A percentile compares a stretch with the other conserved stretches of the same genome.
phyloP scores from a whole-genome alignment of 2,888 invertebrate genomes.

The Hylaea fasciaria region DNA sequence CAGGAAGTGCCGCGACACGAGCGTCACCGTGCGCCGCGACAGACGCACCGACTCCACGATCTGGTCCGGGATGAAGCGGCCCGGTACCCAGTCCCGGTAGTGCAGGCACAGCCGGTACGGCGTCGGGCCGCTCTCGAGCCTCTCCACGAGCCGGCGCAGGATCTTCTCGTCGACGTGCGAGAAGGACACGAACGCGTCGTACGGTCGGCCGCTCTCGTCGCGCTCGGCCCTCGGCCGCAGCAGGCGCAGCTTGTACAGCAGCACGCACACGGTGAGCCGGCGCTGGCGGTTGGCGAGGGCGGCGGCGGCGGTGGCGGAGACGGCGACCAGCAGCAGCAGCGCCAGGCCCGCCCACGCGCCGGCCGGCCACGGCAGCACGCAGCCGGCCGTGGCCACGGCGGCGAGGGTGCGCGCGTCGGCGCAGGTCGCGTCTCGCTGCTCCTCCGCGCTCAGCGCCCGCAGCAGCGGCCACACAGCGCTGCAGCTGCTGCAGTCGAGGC shows the following conservation, averaged over 20 bases:
- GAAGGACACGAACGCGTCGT: constrained; percentile 14
- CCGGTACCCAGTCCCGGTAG: constrained; percentile 87
- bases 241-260: constrained; percentile 1
- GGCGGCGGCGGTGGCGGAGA: neutral
- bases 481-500: neutral
- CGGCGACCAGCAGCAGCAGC: neutral
- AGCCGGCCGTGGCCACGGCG: neutral
- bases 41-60: constrained; percentile 89
- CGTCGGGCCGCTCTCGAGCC: constrained; percentile 59
- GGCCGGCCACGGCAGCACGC: neutral
- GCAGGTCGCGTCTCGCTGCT: neutral
- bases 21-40: constrained; percentile 80
- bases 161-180: constrained; percentile 7
- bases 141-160: neutral
- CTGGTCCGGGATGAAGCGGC: constrained; percentile 85
- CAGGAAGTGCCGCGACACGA: constrained; percentile 55
- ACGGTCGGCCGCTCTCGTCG: neutral
- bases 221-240: neutral
- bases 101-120: constrained; percentile 87
- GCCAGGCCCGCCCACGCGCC: neutral
- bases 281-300: too few relatives aligned
- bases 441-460: neutral
- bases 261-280: neutral
- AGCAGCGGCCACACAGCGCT: neutral
- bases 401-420: neutral